Evolutionary conservation across 92 coral and sea anemone species (phyloP).

Genomic region (Siderastrea siderea): DNA sequence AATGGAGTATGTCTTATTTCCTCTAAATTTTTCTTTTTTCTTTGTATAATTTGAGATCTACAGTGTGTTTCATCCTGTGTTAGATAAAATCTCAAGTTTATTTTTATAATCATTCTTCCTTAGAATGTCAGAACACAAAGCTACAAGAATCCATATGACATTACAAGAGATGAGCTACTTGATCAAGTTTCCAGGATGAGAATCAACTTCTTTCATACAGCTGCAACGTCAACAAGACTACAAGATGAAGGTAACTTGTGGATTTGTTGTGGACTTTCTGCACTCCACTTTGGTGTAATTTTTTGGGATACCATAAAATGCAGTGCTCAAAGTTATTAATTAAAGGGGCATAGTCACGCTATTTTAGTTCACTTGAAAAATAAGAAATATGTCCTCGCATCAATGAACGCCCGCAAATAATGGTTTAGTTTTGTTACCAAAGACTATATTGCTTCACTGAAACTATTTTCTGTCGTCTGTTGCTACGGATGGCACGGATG

Average conservation of each 20-base stretch:
- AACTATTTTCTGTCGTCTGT: no score
- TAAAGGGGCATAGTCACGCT: no score
- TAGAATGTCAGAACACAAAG: conserved; percentile 84
- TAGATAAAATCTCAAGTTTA: not conserved
- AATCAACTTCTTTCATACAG: conserved; percentile 96
- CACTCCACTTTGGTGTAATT: no score
- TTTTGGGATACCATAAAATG: no score
- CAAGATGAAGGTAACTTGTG: conserved; percentile 93
- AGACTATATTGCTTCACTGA: no score
- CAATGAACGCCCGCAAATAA: no score
- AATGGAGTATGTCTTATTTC: not conserved
- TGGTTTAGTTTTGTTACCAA: no score
- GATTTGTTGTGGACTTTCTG: not conserved
- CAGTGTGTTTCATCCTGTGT: no score
- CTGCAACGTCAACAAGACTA: conserved; percentile 95
- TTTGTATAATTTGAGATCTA: not conserved
- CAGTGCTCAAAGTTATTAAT: no score
- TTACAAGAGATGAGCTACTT: conserved; percentile 87
- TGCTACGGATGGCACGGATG: no score
- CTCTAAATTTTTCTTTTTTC: not conserved
- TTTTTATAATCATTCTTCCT: not conserved
- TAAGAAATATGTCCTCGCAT: no score
- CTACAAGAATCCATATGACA: conserved; percentile 97
- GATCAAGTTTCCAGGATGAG: conserved; percentile 99
- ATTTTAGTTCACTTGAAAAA: no score